phyloP scores from a whole-genome alignment of 2,797 vertebrate genomes.

The Cercopithecus neglectus region DNA sequence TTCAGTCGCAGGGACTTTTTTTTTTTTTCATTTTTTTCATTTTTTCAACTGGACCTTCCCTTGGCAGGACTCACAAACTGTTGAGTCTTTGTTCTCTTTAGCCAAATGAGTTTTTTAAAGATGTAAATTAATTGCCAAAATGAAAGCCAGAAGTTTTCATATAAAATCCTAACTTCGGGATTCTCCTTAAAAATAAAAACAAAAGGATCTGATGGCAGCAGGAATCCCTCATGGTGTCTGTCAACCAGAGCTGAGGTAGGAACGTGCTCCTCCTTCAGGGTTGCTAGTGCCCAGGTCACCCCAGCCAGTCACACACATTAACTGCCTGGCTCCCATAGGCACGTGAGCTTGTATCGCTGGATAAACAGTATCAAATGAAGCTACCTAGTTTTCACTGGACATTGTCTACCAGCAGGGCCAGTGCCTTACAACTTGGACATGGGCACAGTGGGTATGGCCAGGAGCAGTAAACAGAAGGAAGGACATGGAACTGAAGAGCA shows the following conservation, averaged over 20 bases:
- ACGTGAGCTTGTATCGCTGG: neutral
- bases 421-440: neutral
- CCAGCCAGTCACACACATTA: neutral
- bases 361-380: neutral
- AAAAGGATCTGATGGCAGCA: neutral
- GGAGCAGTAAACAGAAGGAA: neutral
- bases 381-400: neutral
- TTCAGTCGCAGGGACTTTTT: neutral
- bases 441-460: accelerated
- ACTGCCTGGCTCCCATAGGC: neutral
- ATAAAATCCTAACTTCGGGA: neutral
- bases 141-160: neutral
- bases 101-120: neutral
- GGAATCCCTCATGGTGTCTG: neutral
- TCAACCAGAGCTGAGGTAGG: neutral
- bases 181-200: neutral
- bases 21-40: neutral
- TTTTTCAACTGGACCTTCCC: neutral
- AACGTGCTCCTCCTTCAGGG: neutral
- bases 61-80: neutral
- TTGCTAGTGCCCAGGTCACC: neutral
- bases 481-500: neutral
- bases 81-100: neutral
- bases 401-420: neutral
- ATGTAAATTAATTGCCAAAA: neutral